Base-by-base conservation (phyloP, 2,113 vertebrate species). In the Oreotrochilus melanogaster region DNA sequence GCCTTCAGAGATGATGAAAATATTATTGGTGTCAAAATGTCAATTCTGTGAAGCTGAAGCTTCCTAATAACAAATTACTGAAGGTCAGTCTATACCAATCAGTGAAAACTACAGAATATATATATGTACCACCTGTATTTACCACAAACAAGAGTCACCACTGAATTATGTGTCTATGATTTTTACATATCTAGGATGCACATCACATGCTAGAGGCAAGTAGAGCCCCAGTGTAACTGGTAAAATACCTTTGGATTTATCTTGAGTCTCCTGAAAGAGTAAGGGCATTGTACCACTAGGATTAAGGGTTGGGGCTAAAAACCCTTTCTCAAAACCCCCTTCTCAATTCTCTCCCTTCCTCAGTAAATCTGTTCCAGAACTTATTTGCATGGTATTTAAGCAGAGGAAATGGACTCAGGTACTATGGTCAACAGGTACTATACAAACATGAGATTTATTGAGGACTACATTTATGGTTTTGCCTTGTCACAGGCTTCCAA, bases 401-500 rank as follows among this genome's bases (percentile, higher is more conserved):
- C 43, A 76, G 65, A 53, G 47, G 43, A 86, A 94, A 83, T 67
- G 72, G 75, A 78, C 73, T 23, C n/a, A n/a, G n/a, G n/a, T n/a
- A n/a, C n/a, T n/a, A n/a, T 31, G 75, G 79, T 70, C 93, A 94
- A 88, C 51, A 93, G 60, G 71, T 93, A 31, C 72, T 88, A 83
- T 33, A 93, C 51, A 89, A 73, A 83, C 35, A 35, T 72, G 75
- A 90, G 85, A 95, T 95, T 94, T 96, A 94, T 83, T 93, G 82
- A 82, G 75, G 43, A 66, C 67, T 95, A 50, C 78, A 56, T 94
- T 92, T 94, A 85, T 73, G 45, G 17, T 56, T 86, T 86, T 79
- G 56, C 87, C 94, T 92, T 94, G 87, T 95, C 94, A 90, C 71
- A 88, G 51, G 43, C 88, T 93, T 95, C 64, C 72, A 67, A 90